Evolutionary conservation across 2,888 invertebrate species (phyloP), one percentile per base, ranked within the genome.

Genomic region (Agonopterix subpropinquella): DNA sequence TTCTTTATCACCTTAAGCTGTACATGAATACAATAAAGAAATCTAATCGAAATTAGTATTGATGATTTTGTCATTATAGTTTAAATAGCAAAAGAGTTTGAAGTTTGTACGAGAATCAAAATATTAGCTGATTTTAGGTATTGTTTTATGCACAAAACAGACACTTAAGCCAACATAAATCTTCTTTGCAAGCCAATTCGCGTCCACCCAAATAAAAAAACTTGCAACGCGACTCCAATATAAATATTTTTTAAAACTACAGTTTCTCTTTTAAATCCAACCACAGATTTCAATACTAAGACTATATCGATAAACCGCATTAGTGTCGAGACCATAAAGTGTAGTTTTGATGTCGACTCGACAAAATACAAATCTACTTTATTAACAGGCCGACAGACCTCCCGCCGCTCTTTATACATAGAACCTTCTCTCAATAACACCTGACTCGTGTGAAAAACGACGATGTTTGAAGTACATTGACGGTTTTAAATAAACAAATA

Each of bases 271-370:
- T 73, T 63, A 59, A 62, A 62, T 50, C 56, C 58, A 64, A 68
- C 69, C 64, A 39, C 39, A 4, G 28, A 28, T 28, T 28, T 28
- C 28, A 28, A 28, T 65, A 66, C 63, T 63, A 67, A 72, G 67
- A 59, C 67, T 65, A 58, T 67, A 75, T 69, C 75, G 78, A 78
- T 80, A 71, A 74, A 73, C 65, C 70, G 76, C 78, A 80, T 81
- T 81, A 82, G 80, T 77, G 78, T 65, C 70, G 76, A 55, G 67
- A 65, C 71, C 77, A 73, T 84, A 83, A 85, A 85, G 75, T 80
- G 81, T 77, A 81, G 80, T 84, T 82, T 80, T 82, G 77, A 84
- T 86, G 82, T 85, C 85, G 83, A 84, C 28, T 28, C 28, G 28
- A 28, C 28, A 28, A 28, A 28, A 28, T 28, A 28, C 86, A 83